These are phyloP conservation scores for Belgica antarctica DNA, from an alignment of 2,888 invertebrate genomes.

Conservation along the genomic window DNA sequence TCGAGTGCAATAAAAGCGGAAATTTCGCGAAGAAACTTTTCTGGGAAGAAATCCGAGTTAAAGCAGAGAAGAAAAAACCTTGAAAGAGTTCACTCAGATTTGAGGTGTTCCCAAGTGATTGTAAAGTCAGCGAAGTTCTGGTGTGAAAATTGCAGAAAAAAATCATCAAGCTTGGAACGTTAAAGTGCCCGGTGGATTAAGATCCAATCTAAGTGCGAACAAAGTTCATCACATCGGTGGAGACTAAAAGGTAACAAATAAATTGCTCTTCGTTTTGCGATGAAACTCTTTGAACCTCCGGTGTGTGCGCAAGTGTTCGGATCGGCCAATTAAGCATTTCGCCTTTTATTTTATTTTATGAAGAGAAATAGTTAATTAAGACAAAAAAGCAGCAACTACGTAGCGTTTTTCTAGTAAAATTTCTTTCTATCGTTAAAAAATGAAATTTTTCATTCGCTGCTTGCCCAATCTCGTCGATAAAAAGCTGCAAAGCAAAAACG, in stretches of 20 bases:
- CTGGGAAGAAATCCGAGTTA: not conserved
- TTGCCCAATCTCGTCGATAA: no score
- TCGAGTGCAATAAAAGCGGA: conserved; percentile 4
- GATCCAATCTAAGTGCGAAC: not conserved
- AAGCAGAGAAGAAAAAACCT: not conserved
- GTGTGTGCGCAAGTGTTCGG: no score
- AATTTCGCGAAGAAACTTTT: not conserved
- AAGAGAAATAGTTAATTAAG: not conserved
- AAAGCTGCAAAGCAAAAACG: not conserved
- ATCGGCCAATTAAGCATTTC: not conserved
- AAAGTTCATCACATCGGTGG: not conserved
- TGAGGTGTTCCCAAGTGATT: conserved; percentile 2
- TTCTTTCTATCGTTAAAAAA: not conserved
- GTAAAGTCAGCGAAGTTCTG: not conserved
- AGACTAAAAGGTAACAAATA: conserved; percentile 9
- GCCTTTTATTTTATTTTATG: no score
- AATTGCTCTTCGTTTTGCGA: not conserved
- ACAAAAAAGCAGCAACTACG: not conserved
- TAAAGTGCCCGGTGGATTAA: not conserved
- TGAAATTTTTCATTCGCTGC: no score
- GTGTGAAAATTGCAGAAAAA: conserved; percentile 7
- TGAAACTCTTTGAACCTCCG: no score
- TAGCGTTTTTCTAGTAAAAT: not conserved
- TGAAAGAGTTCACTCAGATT: conserved; percentile 26
- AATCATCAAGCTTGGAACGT: not conserved